Evolutionary conservation across 2,113 vertebrate species (phyloP).

Genomic region (Hippolais icterina): DNA sequence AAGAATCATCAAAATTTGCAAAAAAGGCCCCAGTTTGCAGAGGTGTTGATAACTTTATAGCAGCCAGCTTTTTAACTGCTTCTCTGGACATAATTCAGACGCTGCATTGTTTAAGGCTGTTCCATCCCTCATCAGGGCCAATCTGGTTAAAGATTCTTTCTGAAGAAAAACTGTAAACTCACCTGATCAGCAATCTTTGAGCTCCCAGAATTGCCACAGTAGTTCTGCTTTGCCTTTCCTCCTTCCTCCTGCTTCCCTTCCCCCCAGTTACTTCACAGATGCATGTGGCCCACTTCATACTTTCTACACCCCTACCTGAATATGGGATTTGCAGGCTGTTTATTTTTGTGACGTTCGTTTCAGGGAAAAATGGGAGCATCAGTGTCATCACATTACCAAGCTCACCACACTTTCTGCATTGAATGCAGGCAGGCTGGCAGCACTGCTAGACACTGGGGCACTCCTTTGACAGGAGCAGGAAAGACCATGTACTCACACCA

Average conservation of each 20-base stretch:
- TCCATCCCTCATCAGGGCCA: background rate
- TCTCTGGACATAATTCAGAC: background rate
- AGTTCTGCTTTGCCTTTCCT: background rate
- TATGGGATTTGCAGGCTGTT: background rate
- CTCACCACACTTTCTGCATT: background rate
- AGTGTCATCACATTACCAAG: background rate
- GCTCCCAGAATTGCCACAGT: background rate
- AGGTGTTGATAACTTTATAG: background rate
- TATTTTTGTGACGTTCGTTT: background rate
- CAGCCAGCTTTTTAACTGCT: background rate
- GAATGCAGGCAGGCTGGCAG: background rate
- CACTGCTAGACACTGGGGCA: rapidly evolving
- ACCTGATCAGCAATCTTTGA: background rate
- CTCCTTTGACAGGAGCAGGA: background rate
- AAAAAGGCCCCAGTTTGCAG: background rate
- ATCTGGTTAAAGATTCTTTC: background rate
- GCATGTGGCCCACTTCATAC: background rate
- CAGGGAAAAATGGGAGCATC: background rate
- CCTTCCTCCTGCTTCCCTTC: background rate
- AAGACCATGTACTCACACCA: background rate
- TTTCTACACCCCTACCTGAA: background rate
- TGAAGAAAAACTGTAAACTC: background rate
- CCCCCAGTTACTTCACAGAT: background rate
- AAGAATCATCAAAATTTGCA: background rate
- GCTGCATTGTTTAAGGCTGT: background rate